These are phyloP conservation scores for Thymelicus acteon DNA, from an alignment of 2,888 invertebrate species.

Conservation along the genomic window DNA sequence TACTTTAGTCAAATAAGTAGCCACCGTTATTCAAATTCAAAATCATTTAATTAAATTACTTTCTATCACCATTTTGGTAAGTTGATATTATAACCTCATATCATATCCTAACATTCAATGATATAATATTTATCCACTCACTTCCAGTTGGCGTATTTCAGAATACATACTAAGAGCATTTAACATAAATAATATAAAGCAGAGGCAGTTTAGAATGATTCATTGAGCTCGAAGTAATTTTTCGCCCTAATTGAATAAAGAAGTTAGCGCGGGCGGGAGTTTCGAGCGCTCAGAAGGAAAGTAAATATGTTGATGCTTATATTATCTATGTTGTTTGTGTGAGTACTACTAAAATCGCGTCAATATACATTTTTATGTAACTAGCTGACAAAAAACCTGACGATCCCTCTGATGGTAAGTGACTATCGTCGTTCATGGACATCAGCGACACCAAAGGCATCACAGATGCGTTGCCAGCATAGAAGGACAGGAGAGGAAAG, in stretches of 20 bases:
- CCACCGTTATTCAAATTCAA: no score
- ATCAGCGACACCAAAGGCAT: no score
- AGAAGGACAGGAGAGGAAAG: no score
- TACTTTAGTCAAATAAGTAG: no score
- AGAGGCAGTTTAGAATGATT: slow-evolving; percentile 49
- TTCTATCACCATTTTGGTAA: no score
- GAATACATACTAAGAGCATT: slow-evolving; percentile 44
- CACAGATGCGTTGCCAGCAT: no score
- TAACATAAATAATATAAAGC: slow-evolving; percentile 50
- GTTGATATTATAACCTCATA: not conserved
- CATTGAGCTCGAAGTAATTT: slow-evolving; percentile 48
- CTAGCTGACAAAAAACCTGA: no score
- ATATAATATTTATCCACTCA: slow-evolving; percentile 3
- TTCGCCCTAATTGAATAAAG: slow-evolving; percentile 50
- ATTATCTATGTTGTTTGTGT: no score
- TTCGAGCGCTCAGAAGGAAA: not conserved
- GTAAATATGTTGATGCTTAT: not conserved
- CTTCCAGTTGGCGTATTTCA: slow-evolving; percentile 6
- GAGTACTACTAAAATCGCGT: not conserved
- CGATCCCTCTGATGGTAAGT: no score
- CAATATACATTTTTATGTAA: no score
- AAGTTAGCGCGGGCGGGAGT: slow-evolving; percentile 39
- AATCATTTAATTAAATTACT: no score
- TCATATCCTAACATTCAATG: not conserved
- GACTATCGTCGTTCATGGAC: no score